Evolutionary conservation across 2,113 vertebrate species (phyloP).

Genomic region (Platichthys flesus): DNA sequence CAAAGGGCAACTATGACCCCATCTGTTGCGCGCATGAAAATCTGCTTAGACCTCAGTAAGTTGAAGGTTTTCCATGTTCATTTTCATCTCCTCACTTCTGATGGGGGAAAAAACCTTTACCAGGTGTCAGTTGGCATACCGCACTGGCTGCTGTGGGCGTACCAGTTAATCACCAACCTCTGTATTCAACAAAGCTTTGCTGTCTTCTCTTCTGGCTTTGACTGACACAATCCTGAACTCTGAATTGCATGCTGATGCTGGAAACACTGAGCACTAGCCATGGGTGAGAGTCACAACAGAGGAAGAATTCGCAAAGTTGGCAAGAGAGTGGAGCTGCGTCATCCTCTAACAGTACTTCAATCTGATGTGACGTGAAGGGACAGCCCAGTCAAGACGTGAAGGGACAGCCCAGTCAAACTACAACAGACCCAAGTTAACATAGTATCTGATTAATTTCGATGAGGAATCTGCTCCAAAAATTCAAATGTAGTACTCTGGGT

Average conservation of each 20-base stretch:
- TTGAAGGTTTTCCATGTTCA: too few species aligned
- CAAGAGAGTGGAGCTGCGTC: conserved; percentile 15
- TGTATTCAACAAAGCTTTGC: conserved; percentile 23
- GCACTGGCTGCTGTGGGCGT: background rate
- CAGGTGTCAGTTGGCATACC: conserved; percentile 13
- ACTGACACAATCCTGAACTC: conserved; percentile 13
- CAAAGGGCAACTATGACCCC: too few species aligned
- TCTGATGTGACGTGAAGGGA: background rate
- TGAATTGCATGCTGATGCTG: conserved; percentile 35
- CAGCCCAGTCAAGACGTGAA: background rate
- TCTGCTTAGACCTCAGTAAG: too few species aligned
- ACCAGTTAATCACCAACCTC: conserved; percentile 19
- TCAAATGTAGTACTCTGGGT: background rate
- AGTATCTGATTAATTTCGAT: background rate
- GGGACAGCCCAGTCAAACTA: too few species aligned
- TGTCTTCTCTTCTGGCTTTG: conserved; percentile 8
- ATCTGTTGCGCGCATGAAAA: too few species aligned
- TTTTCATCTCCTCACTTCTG: too few species aligned
- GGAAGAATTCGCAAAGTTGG: conserved; percentile 57
- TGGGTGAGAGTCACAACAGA: conserved; percentile 38
- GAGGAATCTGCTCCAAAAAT: background rate
- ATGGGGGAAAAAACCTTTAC: background rate
- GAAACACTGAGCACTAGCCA: conserved; percentile 32
- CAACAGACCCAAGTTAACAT: background rate
- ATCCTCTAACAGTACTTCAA: background rate